Percentiles rank a stretch among this genome's conserved stretches.
Conservation (phyloP, 2,113 vertebrate genomes). For the Plectropomus leopardus region DNA sequence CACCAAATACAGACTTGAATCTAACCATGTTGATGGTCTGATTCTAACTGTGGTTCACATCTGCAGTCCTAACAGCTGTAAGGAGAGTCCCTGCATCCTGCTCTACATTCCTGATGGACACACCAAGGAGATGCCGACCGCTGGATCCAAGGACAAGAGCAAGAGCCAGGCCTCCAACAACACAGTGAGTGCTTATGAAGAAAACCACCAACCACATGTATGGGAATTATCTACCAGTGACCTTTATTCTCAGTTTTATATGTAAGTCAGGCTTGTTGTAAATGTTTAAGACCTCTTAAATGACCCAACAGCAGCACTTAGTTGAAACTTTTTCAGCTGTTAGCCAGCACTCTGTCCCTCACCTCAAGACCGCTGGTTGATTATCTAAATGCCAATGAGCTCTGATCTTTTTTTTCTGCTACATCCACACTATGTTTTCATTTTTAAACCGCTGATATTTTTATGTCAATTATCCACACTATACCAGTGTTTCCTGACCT, state of each 20-base stretch:
- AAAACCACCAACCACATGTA: neutral
- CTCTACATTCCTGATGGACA: conserved; percentile 98
- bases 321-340: neutral
- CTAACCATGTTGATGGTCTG: neutral
- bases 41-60: neutral
- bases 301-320: neutral
- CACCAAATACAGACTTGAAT: neutral
- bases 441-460: too few relatives aligned
- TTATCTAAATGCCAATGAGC: neutral
- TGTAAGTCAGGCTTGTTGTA: neutral
- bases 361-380: neutral
- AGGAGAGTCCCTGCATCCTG: conserved; percentile 94
- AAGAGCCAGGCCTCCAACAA: conserved; percentile 87
- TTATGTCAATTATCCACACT: too few relatives aligned
- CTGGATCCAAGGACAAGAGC: conserved; percentile 95
- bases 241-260: neutral
- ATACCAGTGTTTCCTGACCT: too few relatives aligned
- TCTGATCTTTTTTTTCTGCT: neutral
- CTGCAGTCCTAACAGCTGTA: conserved; percentile 94
- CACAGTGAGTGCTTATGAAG: conserved; percentile 81
- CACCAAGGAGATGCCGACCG: conserved; percentile 98
- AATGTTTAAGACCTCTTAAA: neutral
- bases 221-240: neutral
- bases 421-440: too few relatives aligned
- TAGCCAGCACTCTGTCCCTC: too few relatives aligned